Evolutionary conservation across 2,888 invertebrate species (phyloP).

Genomic region (Taphrorychus bicolor): DNA sequence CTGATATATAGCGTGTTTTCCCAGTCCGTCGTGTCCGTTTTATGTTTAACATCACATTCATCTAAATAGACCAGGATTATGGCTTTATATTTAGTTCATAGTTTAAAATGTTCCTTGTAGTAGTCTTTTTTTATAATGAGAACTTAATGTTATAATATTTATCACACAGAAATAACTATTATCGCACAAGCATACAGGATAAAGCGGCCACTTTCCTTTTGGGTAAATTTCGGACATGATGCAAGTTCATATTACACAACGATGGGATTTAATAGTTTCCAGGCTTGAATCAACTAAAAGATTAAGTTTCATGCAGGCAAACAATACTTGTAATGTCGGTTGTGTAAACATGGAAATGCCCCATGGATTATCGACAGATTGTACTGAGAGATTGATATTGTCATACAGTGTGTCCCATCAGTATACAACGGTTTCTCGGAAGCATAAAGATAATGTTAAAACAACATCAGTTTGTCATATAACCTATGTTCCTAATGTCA

Average conservation of each 20-base stretch:
- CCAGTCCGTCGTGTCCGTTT: neutral
- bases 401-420: no score
- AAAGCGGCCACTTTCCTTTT: no score
- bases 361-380: neutral
- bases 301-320: conserved; percentile 42
- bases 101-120: no score
- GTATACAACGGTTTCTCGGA: no score
- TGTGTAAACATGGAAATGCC: conserved; percentile 3
- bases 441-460: no score
- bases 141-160: no score
- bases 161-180: no score
- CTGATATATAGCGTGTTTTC: conserved; percentile 18
- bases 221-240: neutral
- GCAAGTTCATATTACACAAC: conserved; percentile 33
- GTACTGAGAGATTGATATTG: neutral
- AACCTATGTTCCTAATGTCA: no score
- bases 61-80: neutral
- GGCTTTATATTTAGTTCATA: neutral
- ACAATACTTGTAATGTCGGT: conserved; percentile 27
- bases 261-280: conserved; percentile 42
- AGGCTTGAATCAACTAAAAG: conserved; percentile 42
- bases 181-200: no score
- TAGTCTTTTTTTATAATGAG: no score
- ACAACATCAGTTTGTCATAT: no score
- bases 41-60: neutral